Evolutionary conservation across 2,797 vertebrate genomes (phyloP).

Genomic region (Lepilemur ruficaudatus): DNA sequence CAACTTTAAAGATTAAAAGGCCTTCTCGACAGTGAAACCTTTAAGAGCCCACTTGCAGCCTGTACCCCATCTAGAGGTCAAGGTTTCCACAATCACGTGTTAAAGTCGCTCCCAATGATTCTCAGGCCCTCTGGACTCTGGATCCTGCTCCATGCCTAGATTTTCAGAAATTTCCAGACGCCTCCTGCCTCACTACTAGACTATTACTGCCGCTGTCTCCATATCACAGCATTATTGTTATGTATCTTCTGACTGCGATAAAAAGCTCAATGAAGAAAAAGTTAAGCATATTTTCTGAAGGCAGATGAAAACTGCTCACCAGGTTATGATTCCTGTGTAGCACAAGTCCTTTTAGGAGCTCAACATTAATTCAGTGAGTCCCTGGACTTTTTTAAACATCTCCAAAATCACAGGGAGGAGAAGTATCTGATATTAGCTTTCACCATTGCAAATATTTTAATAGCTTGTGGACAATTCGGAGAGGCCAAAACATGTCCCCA

Average conservation of each 20-base stretch:
- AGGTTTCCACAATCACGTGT: not conserved
- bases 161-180: not conserved
- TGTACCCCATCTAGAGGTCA: not conserved
- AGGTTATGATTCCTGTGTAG: not conserved
- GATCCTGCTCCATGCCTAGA: not conserved
- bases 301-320: not conserved
- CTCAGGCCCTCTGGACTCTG: not conserved
- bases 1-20: not conserved
- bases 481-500: not conserved
- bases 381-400: not conserved
- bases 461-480: not conserved
- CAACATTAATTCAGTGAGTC: not conserved
- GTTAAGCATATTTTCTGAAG: not conserved
- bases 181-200: not conserved
- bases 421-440: not conserved
- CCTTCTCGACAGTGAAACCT: not conserved
- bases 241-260: not conserved
- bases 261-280: conserved; percentile 12
- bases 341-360: not conserved
- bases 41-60: not conserved
- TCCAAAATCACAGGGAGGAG: not conserved
- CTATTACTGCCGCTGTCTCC: not conserved
- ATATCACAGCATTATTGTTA: not conserved
- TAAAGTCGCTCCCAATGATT: not conserved
- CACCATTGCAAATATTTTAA: not conserved